A percentile compares a stretch with the other conserved stretches of the same genome.
phyloP scores from a whole-genome alignment of 2,888 invertebrate genomes.

The Drosophila cognata region DNA sequence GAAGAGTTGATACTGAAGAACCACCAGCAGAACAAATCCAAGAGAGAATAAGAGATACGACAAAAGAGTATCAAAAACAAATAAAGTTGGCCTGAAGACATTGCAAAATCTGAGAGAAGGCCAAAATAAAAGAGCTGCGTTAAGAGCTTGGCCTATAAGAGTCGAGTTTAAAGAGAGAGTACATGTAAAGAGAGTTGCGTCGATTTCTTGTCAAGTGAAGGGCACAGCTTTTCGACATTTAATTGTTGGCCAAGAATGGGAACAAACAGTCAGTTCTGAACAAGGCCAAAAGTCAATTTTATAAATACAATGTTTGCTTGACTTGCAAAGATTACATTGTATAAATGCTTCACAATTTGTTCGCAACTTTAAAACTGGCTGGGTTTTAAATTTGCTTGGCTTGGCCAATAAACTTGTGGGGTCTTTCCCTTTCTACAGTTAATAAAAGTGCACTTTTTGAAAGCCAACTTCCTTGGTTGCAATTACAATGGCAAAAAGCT shows the following conservation, averaged over 20 bases:
- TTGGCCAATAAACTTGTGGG: slow-evolving; percentile 4
- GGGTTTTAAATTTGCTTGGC: not conserved
- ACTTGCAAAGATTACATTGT: not conserved
- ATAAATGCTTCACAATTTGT: not conserved
- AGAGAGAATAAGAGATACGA: not conserved
- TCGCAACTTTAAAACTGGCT: not conserved
- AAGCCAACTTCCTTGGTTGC: slow-evolving; percentile 21
- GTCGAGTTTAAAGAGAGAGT: slow-evolving; percentile 9
- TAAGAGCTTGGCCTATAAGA: slow-evolving; percentile 5
- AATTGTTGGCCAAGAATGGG: slow-evolving; percentile 23
- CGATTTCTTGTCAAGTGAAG: slow-evolving; percentile 30
- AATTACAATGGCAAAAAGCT: slow-evolving; percentile 48
- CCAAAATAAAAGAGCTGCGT: not conserved
- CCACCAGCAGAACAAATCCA: not conserved
- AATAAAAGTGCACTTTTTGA: slow-evolving; percentile 22
- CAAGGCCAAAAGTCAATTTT: slow-evolving; percentile 14
- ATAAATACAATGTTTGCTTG: not conserved
- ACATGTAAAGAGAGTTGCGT: not conserved
- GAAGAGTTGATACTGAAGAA: not conserved
- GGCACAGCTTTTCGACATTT: slow-evolving; percentile 10
- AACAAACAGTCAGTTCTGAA: slow-evolving; percentile 2
- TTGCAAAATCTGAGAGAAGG: not conserved
- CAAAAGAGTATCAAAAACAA: not conserved
- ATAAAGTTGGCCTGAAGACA: not conserved
- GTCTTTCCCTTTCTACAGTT: not conserved